Conservation (phyloP, 2,888 invertebrate species). For the Oligia strigilis region DNA sequence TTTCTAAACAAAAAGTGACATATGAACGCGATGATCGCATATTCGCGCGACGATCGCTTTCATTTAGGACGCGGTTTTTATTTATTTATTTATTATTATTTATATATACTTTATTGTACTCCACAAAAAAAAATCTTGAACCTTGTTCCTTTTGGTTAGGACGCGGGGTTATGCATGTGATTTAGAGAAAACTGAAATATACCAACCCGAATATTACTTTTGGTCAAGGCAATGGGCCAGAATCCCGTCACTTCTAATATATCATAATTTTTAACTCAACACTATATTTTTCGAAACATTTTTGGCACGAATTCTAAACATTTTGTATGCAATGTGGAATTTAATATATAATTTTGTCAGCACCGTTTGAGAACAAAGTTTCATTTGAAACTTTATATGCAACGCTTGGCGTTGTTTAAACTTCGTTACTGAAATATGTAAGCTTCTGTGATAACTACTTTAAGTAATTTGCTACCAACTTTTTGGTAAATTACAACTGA, state of each 20-base stretch:
- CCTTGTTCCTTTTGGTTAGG: too few relatives aligned
- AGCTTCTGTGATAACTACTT: conserved; percentile 36
- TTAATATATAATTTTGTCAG: conserved; percentile 57
- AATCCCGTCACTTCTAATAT: conserved; percentile 10
- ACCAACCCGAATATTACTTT: background rate
- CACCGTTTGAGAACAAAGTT: conserved; percentile 53
- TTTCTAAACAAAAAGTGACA: background rate
- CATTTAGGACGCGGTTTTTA: too few relatives aligned
- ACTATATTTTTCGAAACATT: conserved; percentile 25
- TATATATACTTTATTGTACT: too few relatives aligned
- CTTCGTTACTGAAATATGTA: conserved; percentile 51
- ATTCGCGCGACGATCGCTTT: background rate
- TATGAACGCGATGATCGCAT: background rate
- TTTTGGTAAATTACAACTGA: background rate
- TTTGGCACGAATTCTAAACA: conserved; percentile 56
- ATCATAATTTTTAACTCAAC: conserved; percentile 16
- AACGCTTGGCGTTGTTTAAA: conserved; percentile 51
- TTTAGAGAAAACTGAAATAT: background rate
- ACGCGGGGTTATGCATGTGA: background rate
- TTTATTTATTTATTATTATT: too few relatives aligned
- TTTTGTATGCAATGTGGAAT: conserved; percentile 53
- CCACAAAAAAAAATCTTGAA: too few relatives aligned
- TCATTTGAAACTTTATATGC: conserved; percentile 52
- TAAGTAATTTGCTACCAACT: conserved; percentile 19
- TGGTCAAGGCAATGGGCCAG: background rate